These are phyloP conservation scores for Boulengeromyrus knoepffleri DNA, from an alignment of 2,113 vertebrate genomes.

Conservation along the genomic window DNA sequence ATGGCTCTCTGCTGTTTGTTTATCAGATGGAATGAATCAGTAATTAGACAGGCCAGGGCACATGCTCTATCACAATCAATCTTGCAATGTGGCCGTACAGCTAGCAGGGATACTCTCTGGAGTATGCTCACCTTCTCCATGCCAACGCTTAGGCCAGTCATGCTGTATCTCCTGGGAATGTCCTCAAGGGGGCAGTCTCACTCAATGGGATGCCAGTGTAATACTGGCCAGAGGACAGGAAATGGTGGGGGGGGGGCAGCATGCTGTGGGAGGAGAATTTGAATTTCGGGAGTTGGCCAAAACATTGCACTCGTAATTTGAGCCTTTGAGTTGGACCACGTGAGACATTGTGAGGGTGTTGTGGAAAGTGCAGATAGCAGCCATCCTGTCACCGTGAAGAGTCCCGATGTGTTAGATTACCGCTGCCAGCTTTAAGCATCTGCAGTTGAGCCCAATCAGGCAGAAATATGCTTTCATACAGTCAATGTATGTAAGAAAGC, in stretches of 20 bases:
- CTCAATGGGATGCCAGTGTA: not conserved
- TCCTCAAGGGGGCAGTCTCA: not conserved
- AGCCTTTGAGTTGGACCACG: not conserved
- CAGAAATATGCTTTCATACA: not conserved
- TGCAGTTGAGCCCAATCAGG: not conserved
- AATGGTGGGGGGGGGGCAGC: not conserved
- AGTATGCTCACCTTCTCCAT: not conserved
- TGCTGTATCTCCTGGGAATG: not conserved
- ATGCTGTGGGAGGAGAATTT: not conserved
- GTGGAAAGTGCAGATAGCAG: not conserved
- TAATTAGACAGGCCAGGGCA: slow-evolving; percentile 62
- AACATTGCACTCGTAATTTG: not conserved
- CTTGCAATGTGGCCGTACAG: not conserved
- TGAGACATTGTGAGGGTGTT: not conserved
- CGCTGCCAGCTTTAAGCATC: not conserved
- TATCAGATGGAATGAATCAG: slow-evolving; percentile 44
- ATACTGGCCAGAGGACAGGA: not conserved
- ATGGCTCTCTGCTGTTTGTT: slow-evolving; percentile 57
- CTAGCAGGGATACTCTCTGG: not conserved
- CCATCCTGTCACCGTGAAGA: not conserved
- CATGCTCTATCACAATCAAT: slow-evolving; percentile 51
- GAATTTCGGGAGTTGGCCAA: not conserved
- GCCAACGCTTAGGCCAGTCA: not conserved
- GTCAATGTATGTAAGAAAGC: not conserved
- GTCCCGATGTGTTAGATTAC: not conserved